Conservation (phyloP, 2,797 vertebrate genomes). For the Nyctalus aviator region DNA sequence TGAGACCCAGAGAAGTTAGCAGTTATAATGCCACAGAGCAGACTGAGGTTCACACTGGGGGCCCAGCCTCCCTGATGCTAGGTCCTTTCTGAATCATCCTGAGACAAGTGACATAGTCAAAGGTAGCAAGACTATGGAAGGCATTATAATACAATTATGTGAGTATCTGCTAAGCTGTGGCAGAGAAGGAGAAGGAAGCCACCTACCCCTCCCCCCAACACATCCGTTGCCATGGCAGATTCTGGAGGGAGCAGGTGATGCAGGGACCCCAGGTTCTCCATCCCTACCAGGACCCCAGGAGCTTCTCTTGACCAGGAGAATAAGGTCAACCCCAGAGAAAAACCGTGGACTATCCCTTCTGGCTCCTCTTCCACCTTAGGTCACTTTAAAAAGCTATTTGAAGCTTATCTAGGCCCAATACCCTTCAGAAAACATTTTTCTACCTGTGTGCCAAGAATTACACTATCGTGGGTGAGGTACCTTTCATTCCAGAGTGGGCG, state of each 20-base stretch:
- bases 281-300: neutral
- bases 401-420: neutral
- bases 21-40: neutral
- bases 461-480: neutral
- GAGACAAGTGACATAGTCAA: neutral
- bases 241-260: neutral
- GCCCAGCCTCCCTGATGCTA: neutral
- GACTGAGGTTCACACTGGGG: neutral
- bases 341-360: neutral
- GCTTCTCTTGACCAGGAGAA: neutral
- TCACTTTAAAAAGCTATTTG: neutral
- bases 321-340: neutral
- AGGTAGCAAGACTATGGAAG: neutral
- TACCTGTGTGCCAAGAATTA: neutral
- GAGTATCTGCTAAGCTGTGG: neutral
- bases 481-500: constrained; percentile 58
- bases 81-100: neutral
- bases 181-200: neutral
- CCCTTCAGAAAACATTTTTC: constrained; percentile 47
- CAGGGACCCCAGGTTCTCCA: neutral
- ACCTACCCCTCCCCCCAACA: neutral
- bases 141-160: neutral
- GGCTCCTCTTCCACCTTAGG: neutral
- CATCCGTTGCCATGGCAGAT: neutral
- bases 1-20: neutral